A percentile compares a stretch with the other conserved stretches of the same genome.
Conservation (phyloP, 30 jellyfish, hydroid and myxozoan species). For the Hydractinia echinata region DNA sequence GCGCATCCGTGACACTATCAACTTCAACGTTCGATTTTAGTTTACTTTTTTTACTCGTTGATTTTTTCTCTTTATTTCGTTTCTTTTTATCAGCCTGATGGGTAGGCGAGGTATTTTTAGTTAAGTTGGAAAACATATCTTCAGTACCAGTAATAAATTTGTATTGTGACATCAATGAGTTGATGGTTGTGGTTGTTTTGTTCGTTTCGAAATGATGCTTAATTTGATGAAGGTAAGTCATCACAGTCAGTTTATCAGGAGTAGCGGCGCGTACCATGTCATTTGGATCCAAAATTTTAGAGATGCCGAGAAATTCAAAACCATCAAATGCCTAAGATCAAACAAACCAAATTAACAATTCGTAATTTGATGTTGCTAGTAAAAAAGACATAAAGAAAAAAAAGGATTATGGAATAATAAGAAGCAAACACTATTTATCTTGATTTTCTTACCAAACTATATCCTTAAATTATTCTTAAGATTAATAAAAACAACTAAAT, state of each 20-base stretch:
- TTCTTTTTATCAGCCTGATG: constrained; percentile 18
- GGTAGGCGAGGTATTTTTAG: neutral
- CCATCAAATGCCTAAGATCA: constrained; percentile 87
- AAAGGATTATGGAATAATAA: no score
- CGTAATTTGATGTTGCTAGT: neutral
- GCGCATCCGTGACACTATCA: constrained; percentile 42
- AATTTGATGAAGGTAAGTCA: constrained; percentile 93
- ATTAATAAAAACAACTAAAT: no score
- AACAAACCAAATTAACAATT: neutral
- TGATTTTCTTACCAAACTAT: no score
- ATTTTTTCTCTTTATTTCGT: neutral
- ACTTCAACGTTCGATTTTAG: constrained; percentile 13
- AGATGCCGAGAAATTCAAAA: constrained; percentile 86
- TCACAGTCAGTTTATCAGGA: constrained; percentile 85
- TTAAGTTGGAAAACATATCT: neutral
- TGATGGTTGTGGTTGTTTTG: constrained; percentile 43
- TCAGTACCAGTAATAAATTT: constrained; percentile 44
- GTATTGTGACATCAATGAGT: constrained; percentile 77
- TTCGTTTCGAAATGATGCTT: constrained; percentile 63
- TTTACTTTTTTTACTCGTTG: neutral
- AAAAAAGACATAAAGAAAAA: no score
- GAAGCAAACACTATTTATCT: no score
- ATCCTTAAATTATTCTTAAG: no score
- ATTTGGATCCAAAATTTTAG: constrained; percentile 83
- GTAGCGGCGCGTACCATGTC: constrained; percentile 92